Evolutionary conservation across 2,888 invertebrate species (phyloP), one percentile per base, ranked within the genome.

Genomic region (Schrankia costaestrigalis): DNA sequence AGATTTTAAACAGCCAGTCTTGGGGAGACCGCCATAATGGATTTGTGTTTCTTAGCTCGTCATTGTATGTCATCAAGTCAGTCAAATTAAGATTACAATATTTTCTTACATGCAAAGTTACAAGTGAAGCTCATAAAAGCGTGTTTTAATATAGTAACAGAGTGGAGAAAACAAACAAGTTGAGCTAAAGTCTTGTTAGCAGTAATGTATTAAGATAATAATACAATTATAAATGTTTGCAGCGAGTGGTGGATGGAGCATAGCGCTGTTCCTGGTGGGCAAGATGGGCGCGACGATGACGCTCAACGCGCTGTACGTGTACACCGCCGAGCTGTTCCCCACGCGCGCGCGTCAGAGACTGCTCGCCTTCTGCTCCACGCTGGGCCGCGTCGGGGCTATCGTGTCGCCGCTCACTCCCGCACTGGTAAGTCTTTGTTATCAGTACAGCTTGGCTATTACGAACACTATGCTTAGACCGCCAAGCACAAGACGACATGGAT

Each of bases 301-400:
- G 11, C 91, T 92, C 69, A 90, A 91, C 60, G 90, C 90, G 27
- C 78, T 92, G 41, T 93, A 93, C 73, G 90, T 92, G 67, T 92
- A 91, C 73, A 92, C 93, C 7, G 90, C 93, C 7, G 93, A 93
- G 80, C 84, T 93, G 75, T 93, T 93, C 75, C 93, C 93, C 0
- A 93, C 93, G 31, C 89, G 90, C 41, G 88, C 92, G 11, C 88
- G 93, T 5, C 92, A 93, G 66, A 90, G 92, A 21, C 81, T 93
- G 54, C 86, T 93, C 24, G 92, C 92, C 2, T 84, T 91, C 13
- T 93, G 93, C 75, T 93, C 93, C 31, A 92, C 92, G 82, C 84
- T 91, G 50, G 93, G 93, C 17, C 85, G 93, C 9, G 67, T 93
- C 35, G 93, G 93, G 0, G 91, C 93, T 8, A 92, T 93, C 72